Conservation (phyloP, 2,113 vertebrate species). For the Rhombomys opimus region DNA sequence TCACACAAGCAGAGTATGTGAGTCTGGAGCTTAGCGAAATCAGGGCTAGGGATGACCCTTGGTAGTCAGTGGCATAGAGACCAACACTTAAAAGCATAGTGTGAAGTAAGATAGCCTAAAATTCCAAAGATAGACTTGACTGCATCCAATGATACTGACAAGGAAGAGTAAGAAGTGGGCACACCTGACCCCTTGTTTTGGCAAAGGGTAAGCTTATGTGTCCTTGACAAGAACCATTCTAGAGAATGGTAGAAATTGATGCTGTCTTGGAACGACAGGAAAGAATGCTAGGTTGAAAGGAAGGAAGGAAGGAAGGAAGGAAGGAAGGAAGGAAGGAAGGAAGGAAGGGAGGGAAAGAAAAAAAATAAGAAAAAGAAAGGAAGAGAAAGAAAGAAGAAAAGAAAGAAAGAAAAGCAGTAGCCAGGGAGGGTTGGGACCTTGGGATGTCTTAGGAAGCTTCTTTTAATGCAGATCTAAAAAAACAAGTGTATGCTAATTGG, state of each 20-base stretch:
- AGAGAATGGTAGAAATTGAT: neutral
- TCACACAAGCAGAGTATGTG: neutral
- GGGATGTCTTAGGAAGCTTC: neutral
- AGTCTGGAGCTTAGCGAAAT: neutral
- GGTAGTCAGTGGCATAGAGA: neutral
- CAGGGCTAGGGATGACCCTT: neutral
- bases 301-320: no score
- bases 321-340: no score
- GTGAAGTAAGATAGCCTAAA: neutral
- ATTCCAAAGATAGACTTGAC: neutral
- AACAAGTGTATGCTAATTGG: neutral
- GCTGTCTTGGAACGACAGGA: neutral
- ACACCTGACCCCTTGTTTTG: neutral
- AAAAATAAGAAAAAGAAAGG: no score
- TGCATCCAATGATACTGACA: neutral
- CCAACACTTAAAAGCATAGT: neutral
- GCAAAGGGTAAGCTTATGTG: neutral
- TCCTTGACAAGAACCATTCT: neutral
- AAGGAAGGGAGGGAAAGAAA: no score
- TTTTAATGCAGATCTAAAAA: constrained; percentile 32
- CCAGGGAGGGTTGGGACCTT: neutral
- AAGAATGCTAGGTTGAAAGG: neutral
- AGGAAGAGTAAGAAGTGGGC: neutral
- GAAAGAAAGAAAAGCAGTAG: neutral
- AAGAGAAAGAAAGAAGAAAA: no score